A percentile compares a stretch with the other conserved stretches of the same genome.
phyloP scores from a whole-genome alignment of 2,888 invertebrate genomes.

The Scaptomyza parva region DNA sequence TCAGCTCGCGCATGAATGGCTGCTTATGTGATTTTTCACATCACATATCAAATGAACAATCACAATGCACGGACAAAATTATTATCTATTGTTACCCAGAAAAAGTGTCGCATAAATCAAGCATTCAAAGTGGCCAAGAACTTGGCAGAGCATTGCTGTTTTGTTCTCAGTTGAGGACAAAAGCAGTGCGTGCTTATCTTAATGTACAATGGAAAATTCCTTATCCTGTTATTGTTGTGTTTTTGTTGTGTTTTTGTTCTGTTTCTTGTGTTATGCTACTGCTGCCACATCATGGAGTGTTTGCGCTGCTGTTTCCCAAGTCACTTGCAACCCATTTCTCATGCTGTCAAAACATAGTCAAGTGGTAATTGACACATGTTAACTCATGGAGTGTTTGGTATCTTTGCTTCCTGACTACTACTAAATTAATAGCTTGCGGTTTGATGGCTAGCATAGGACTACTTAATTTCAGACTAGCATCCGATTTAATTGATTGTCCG shows the following conservation, averaged over 20 bases:
- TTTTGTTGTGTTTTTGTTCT: no score
- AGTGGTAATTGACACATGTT: slow-evolving; percentile 75
- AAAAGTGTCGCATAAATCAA: slow-evolving; percentile 32
- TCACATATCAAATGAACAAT: slow-evolving; percentile 4
- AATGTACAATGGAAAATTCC: slow-evolving; percentile 6
- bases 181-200: slow-evolving; percentile 6
- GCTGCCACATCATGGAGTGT: slow-evolving; percentile 9
- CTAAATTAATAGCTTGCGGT: slow-evolving; percentile 35
- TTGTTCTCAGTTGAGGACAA: neutral
- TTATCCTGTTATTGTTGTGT: slow-evolving; percentile 19
- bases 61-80: neutral
- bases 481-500: neutral
- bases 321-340: slow-evolving; percentile 59
- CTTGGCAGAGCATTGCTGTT: slow-evolving; percentile 9
- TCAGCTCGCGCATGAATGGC: slow-evolving; percentile 43
- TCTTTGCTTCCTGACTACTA: slow-evolving; percentile 3
- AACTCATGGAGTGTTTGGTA: slow-evolving; percentile 39
- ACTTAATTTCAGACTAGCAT: slow-evolving; percentile 13
- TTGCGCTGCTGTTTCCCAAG: slow-evolving; percentile 1
- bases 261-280: no score
- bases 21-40: slow-evolving; percentile 53
- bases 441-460: slow-evolving; percentile 5
- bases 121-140: slow-evolving; percentile 13
- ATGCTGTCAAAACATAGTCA: slow-evolving; percentile 69
- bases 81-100: neutral